Evolutionary conservation across 2,113 vertebrate genomes (phyloP).

Genomic region (Mus musculus): DNA sequence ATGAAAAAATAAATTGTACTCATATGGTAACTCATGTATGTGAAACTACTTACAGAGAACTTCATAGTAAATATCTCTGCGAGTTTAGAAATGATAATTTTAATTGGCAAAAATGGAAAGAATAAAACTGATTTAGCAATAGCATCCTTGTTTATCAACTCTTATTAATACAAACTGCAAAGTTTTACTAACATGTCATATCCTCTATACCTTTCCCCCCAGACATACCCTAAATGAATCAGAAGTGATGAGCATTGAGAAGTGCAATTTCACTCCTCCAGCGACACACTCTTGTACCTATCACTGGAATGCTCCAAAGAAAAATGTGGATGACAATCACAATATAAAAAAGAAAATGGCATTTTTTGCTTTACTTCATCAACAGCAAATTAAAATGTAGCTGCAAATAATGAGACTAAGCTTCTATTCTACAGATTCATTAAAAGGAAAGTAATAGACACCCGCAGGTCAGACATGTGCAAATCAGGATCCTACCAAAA

Average conservation of each 20-base stretch:
- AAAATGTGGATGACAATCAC: neutral
- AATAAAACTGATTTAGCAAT: neutral
- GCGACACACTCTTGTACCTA: neutral
- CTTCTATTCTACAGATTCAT: neutral
- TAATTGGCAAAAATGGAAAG: conserved; percentile 31
- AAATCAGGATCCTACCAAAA: neutral
- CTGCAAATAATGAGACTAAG: conserved; percentile 15
- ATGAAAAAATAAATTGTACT: neutral
- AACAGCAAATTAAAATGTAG: conserved; percentile 8
- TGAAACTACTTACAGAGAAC: neutral
- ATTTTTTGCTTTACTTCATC: conserved; percentile 13
- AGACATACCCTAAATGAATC: conserved; percentile 9
- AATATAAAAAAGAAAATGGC: neutral
- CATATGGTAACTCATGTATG: neutral
- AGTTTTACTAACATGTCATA: neutral
- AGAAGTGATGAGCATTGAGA: neutral
- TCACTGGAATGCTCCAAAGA: neutral
- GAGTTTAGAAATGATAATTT: neutral
- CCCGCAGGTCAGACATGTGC: neutral
- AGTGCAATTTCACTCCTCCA: conserved; percentile 35
- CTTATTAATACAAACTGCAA: conserved; percentile 3
- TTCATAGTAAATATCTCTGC: conserved; percentile 11
- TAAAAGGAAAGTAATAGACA: neutral
- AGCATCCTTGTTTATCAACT: neutral
- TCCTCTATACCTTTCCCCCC: neutral